Percentiles rank a stretch among this genome's conserved stretches.
Conservation (phyloP, 2,888 invertebrate genomes). For the Stenurella melanura region DNA sequence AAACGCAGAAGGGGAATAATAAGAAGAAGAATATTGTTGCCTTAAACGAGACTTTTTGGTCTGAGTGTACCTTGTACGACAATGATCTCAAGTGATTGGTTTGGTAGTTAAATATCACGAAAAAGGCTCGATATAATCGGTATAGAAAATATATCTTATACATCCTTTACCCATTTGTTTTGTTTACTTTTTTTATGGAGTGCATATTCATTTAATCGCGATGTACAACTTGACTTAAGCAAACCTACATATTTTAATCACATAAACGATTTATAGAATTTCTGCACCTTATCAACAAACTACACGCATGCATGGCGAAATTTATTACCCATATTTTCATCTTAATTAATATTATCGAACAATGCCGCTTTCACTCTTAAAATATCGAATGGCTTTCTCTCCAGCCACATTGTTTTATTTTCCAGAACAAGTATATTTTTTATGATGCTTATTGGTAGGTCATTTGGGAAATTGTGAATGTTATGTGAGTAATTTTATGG, state of each 20-base stretch:
- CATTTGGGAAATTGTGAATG: not conserved
- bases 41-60: too few species aligned
- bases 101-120: too few species aligned
- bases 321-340: not conserved
- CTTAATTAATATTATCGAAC: constrained; percentile 17
- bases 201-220: too few species aligned
- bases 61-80: too few species aligned
- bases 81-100: too few species aligned
- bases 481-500: not conserved
- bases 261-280: not conserved
- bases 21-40: too few species aligned
- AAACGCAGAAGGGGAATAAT: too few species aligned
- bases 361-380: constrained; percentile 18
- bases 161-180: too few species aligned
- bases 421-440: not conserved
- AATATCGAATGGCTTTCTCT: constrained; percentile 9
- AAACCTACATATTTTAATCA: not conserved
- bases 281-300: not conserved
- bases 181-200: too few species aligned
- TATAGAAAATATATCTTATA: too few species aligned
- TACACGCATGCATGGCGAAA: too few species aligned
- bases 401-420: not conserved
- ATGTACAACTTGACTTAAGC: not conserved
- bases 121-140: too few species aligned
- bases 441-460: not conserved